Evolutionary conservation across 2,113 vertebrate genomes (phyloP).

Genomic region (Cathartes aura): DNA sequence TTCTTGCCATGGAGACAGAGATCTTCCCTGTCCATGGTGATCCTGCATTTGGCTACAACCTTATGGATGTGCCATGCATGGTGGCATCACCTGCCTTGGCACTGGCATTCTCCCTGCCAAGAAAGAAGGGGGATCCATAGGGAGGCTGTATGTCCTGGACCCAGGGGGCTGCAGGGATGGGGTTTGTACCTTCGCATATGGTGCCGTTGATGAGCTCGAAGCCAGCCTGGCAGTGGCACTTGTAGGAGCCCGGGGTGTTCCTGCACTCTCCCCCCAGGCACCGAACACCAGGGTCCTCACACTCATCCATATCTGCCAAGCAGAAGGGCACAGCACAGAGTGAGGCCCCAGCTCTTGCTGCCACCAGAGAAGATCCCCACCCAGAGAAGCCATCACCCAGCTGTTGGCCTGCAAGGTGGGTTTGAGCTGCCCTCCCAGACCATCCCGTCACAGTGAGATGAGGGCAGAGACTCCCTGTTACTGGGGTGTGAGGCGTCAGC

Average conservation of each 20-base stretch:
- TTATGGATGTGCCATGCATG: not conserved
- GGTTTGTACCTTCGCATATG: constrained; percentile 55
- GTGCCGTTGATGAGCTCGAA: constrained; percentile 76
- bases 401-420: not conserved
- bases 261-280: constrained; percentile 78
- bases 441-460: not conserved
- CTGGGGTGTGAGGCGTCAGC: not conserved
- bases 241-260: constrained; percentile 82
- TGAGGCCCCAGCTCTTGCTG: not conserved
- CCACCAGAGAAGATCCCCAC: not conserved
- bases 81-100: not conserved
- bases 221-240: constrained; percentile 79
- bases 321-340: not conserved
- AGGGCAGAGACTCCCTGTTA: not conserved
- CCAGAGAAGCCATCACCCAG: not conserved
- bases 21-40: not conserved
- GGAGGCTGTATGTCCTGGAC: not conserved
- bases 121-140: not conserved
- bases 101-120: not conserved
- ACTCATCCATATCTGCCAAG: constrained; percentile 81
- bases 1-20: not conserved
- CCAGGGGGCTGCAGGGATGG: not conserved
- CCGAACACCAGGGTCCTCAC: constrained; percentile 64
- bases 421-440: not conserved
- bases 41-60: not conserved